A percentile compares a stretch with the other conserved stretches of the same genome.
phyloP scores from a whole-genome alignment of 2,888 invertebrate species.

The Stenodema calcarata region DNA sequence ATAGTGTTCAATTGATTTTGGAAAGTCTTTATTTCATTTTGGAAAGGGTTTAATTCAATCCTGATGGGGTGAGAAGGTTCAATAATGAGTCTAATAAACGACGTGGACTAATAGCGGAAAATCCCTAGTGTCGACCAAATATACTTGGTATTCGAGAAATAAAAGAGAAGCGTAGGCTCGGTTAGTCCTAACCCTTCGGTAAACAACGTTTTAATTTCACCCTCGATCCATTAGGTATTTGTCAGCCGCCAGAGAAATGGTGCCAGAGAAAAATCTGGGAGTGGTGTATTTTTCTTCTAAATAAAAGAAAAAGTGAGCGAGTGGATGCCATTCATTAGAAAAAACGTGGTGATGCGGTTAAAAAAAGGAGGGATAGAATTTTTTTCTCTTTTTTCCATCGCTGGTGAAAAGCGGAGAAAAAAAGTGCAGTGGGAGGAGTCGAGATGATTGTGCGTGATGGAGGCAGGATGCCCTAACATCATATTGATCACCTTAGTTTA shows the following conservation, averaged over 20 bases:
- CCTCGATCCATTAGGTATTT: constrained; percentile 34
- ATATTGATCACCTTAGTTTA: constrained; percentile 44
- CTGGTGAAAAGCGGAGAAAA: neutral
- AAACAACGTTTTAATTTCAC: constrained; percentile 19
- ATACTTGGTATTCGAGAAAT: constrained; percentile 5
- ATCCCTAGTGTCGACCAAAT: neutral
- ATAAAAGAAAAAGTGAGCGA: neutral
- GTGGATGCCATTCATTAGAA: constrained; percentile 13
- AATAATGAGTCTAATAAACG: neutral
- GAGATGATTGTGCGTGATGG: neutral
- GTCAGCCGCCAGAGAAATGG: constrained; percentile 26
- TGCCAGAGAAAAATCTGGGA: constrained; percentile 15
- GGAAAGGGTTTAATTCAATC: too few relatives aligned
- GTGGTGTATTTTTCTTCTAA: neutral
- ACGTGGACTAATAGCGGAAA: neutral
- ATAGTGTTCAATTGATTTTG: too few relatives aligned
- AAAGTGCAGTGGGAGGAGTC: constrained; percentile 8
- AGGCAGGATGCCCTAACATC: constrained; percentile 19
- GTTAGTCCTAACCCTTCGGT: constrained; percentile 14
- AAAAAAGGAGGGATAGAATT: neutral
- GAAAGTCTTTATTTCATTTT: too few relatives aligned
- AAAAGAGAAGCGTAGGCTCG: constrained; percentile 1
- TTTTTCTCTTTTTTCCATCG: neutral
- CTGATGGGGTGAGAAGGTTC: neutral
- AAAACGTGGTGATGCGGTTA: neutral